phyloP scores from a whole-genome alignment of 2,797 vertebrate species.

The Oceanodroma leucorhoa region DNA sequence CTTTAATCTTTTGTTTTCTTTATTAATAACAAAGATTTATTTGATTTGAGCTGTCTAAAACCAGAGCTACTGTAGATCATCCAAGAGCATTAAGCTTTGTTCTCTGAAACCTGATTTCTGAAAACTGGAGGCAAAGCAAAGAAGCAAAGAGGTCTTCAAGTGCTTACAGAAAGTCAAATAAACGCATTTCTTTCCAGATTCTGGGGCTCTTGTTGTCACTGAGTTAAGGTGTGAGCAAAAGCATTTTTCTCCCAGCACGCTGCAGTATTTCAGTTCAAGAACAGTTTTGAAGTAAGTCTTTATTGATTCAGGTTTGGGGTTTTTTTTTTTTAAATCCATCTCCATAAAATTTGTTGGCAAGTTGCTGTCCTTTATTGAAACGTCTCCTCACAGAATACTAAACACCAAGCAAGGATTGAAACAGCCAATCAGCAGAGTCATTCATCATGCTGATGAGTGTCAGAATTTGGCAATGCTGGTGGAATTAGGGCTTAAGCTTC shows the following conservation, averaged over 20 bases:
- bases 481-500: background rate
- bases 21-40: slow-evolving; percentile 49
- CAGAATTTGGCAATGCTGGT: background rate
- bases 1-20: slow-evolving; percentile 53
- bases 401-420: background rate
- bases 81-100: slow-evolving; percentile 33
- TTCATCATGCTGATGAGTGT: background rate
- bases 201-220: background rate
- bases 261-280: background rate
- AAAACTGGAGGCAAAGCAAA: background rate
- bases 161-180: background rate
- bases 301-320: background rate
- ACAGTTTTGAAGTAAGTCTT: background rate
- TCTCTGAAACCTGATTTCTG: slow-evolving; percentile 21
- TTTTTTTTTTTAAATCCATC: background rate
- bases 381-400: background rate
- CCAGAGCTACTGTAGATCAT: slow-evolving; percentile 4
- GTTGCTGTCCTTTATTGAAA: background rate
- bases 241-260: background rate
- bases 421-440: background rate
- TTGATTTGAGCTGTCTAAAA: slow-evolving; percentile 16
- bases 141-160: background rate
- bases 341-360: background rate
- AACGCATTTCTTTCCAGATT: background rate
- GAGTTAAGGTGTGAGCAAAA: background rate